Evolutionary conservation across 2,113 vertebrate genomes (phyloP).

Genomic region (Sapajus apella): DNA sequence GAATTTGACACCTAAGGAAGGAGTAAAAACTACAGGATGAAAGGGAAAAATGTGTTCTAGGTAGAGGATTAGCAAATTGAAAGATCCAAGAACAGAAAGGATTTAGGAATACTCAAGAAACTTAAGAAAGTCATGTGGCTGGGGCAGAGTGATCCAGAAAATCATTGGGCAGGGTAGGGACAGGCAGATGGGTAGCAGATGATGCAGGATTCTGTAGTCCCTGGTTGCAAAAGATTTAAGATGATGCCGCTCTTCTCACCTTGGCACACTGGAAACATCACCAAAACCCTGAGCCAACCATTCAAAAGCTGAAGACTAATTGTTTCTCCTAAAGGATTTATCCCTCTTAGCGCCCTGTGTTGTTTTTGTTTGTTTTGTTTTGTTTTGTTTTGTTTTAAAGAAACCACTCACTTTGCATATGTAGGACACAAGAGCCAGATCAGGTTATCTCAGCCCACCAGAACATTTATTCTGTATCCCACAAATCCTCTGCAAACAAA

Average conservation of each 20-base stretch:
- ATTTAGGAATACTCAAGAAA: not conserved
- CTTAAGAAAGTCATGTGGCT: not conserved
- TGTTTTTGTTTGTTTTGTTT: not conserved
- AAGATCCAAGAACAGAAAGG: not conserved
- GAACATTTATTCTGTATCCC: not conserved
- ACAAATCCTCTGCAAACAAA: not conserved
- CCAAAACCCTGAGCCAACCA: not conserved
- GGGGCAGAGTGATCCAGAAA: not conserved
- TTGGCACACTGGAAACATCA: not conserved
- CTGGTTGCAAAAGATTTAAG: not conserved
- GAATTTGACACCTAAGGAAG: not conserved
- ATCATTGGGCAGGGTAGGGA: not conserved
- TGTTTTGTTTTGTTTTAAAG: not conserved
- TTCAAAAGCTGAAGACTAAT: not conserved
- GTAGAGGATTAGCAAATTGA: not conserved
- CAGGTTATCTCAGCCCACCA: not conserved
- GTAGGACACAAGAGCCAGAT: not conserved
- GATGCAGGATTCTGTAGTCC: not conserved
- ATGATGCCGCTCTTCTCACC: not conserved
- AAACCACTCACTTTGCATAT: not conserved
- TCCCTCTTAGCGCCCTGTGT: not conserved
- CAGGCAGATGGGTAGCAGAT: not conserved
- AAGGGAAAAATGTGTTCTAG: not conserved
- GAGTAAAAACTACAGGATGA: not conserved
- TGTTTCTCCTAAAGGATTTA: not conserved